phyloP scores from a whole-genome alignment of 2,888 invertebrate genomes.

The Ormyrus labotus region DNA sequence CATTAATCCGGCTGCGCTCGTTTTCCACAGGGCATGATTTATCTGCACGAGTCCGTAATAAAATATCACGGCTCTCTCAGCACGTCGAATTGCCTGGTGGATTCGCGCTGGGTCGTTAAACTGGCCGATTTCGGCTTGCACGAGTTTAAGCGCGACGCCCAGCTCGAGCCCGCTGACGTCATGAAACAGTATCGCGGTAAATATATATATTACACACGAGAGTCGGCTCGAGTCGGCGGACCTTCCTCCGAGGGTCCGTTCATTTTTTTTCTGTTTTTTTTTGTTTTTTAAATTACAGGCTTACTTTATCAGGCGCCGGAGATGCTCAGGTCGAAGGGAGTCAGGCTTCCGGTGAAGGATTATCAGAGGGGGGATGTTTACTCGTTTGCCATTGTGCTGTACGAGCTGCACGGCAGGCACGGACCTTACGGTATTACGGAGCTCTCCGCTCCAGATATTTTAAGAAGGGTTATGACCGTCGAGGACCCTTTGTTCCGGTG shows the following conservation, averaged over 20 bases:
- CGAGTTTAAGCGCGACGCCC: slow-evolving; percentile 88
- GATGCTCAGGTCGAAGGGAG: slow-evolving; percentile 76
- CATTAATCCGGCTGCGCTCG: background rate
- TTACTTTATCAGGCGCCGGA: slow-evolving; percentile 90
- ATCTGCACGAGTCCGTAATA: slow-evolving; percentile 91
- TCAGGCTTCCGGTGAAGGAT: slow-evolving; percentile 71
- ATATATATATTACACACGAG: background rate
- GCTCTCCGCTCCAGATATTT: slow-evolving; percentile 82
- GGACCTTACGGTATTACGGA: slow-evolving; percentile 89
- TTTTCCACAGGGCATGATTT: slow-evolving; percentile 88
- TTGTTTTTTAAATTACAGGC: slow-evolving; percentile 75
- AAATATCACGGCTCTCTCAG: slow-evolving; percentile 92
- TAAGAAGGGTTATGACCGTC: slow-evolving; percentile 79
- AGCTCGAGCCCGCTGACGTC: slow-evolving; percentile 80
- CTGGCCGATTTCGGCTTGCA: slow-evolving; percentile 93
- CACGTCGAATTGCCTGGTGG: slow-evolving; percentile 94
- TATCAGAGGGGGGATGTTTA: slow-evolving; percentile 89
- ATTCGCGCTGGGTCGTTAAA: slow-evolving; percentile 96
- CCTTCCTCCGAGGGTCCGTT: background rate
- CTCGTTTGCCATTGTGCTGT: slow-evolving; percentile 91
- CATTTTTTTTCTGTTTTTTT: slow-evolving; percentile 50
- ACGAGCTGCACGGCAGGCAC: slow-evolving; percentile 90
- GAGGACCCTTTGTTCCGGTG: slow-evolving; percentile 80
- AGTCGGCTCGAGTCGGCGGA: background rate
- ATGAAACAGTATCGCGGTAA: slow-evolving; percentile 85